Conservation (phyloP, 2,888 invertebrate genomes). For the Leptopterna dolabrata region DNA sequence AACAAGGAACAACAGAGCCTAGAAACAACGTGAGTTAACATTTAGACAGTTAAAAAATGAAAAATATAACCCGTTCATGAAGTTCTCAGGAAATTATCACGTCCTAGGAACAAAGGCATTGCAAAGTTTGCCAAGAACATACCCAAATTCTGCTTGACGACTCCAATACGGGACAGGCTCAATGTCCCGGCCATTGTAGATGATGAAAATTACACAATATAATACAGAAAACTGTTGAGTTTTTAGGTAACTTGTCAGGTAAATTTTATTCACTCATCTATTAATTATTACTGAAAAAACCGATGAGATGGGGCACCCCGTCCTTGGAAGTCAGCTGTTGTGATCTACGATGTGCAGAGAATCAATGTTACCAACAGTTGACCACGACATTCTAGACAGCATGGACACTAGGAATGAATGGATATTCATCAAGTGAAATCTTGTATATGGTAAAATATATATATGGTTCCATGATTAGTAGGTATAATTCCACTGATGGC, state of each 20-base stretch:
- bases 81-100: too few species aligned
- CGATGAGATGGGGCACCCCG: background rate
- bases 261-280: background rate
- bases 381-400: too few species aligned
- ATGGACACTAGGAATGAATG: too few species aligned
- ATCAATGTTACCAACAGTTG: background rate
- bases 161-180: constrained; percentile 29
- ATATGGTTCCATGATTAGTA: too few species aligned
- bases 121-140: background rate
- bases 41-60: background rate
- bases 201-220: background rate
- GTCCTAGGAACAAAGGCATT: too few species aligned
- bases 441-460: too few species aligned
- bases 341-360: too few species aligned
- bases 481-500: too few species aligned
- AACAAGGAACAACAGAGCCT: constrained; percentile 54
- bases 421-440: too few species aligned
- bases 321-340: background rate
- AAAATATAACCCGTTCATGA: too few species aligned
- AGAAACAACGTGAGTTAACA: background rate
- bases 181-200: constrained; percentile 56
- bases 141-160: constrained; percentile 47
- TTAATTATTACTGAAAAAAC: background rate
- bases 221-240: background rate
- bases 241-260: background rate